Base-by-base conservation (phyloP, 2,888 invertebrate genomes). In the Panzeria rudis region DNA sequence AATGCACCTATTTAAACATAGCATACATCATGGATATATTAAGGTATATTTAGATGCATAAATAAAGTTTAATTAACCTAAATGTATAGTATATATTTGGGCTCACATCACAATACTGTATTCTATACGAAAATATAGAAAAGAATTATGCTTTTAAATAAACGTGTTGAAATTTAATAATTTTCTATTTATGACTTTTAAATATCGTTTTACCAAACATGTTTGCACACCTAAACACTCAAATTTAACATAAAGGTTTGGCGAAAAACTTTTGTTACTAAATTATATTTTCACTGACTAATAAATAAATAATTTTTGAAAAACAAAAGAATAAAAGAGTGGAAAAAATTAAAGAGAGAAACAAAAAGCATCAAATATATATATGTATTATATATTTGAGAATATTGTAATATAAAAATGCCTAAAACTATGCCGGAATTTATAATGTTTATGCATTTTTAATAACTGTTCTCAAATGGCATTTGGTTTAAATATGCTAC, bases 61-160 rank as follows among this genome's bases (percentile, higher is more conserved):
- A 59, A 81, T 73, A 77, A 68, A 73, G 38, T 84, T 81, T 69
- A 84, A 84, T 84, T 84, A 84, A 84, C 44, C 66, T 56, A 69
- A 62, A 61, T 52, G 41, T 50, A 35, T 68, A 68, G 61, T 68
- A 77, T 47, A 62, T 7, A 72, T 73, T 77, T 77, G 61, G 81
- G 81, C 68, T 44, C n/a, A 17, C 15, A 41, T 80, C 11, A 80
- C 68, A 68, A 68, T 54, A 54, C 0, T 50, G 17, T 20, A 23
- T 52, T n/a, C 13, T 17, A 41, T 8, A 25, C 1, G 3, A 25
- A 64, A 25, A 8, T 25, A 9, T n/a, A 9, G 9, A 35, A 32
- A 38, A n/a, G 0, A 6, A 25, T 2, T 25, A 11, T 15, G 15
- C 29, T 8, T 47, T 20, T 23, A 44, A n/a, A 38, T 62, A 35